These are phyloP conservation scores for Botia kubotai DNA, from an alignment of 2,797 vertebrate genomes.

Conservation along the genomic window DNA sequence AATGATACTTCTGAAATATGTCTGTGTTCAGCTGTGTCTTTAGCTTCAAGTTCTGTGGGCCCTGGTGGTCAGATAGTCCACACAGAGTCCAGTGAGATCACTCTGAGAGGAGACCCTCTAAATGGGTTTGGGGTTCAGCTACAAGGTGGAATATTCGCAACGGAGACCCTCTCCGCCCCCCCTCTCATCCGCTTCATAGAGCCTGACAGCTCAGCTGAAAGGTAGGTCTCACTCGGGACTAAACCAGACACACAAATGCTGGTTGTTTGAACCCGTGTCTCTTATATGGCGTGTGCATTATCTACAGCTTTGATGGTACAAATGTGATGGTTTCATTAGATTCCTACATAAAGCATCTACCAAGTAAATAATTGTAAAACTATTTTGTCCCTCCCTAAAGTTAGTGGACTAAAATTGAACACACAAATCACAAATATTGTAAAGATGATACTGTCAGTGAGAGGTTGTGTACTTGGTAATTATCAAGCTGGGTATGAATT, in stretches of 20 bases:
- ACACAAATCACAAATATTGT: neutral
- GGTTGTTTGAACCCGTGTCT: no score
- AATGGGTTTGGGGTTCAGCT: constrained; percentile 97
- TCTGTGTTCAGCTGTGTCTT: constrained; percentile 79
- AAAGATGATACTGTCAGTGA: neutral
- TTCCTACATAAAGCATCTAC: no score
- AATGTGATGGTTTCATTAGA: no score
- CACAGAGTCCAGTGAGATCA: constrained; percentile 89
- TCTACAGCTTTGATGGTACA: no score
- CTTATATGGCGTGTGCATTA: no score
- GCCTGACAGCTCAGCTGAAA: constrained; percentile 96
- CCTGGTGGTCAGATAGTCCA: constrained; percentile 95
- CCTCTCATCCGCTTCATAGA: constrained; percentile 94
- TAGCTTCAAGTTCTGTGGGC: constrained; percentile 93
- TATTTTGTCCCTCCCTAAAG: neutral
- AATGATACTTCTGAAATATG: neutral
- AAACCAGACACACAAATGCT: neutral
- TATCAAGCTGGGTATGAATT: constrained; percentile 38
- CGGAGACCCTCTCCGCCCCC: constrained; percentile 91
- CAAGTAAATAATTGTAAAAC: neutral
- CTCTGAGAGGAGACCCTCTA: constrained; percentile 89
- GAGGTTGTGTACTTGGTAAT: constrained; percentile 3
- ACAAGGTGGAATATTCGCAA: constrained; percentile 95
- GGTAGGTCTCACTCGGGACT: constrained; percentile 75
- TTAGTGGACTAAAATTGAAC: neutral